Conservation (phyloP, 2,797 vertebrate genomes). For the Manis pentadactyla region DNA sequence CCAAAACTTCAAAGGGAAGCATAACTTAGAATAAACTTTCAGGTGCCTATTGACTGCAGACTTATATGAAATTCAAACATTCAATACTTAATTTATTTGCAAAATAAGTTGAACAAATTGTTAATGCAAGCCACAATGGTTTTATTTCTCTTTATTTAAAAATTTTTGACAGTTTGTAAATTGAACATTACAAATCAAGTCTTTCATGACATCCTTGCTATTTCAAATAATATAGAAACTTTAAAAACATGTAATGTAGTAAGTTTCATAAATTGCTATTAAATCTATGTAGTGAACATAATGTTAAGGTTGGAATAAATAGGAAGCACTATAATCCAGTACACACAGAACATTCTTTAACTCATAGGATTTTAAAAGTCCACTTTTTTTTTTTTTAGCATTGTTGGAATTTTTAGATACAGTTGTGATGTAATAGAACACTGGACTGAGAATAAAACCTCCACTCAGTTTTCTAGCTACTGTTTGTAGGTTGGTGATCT, state of each 20-base stretch:
- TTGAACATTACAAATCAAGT: background rate
- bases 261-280: background rate
- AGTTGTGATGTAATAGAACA: background rate
- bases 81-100: background rate
- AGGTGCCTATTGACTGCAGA: background rate
- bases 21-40: background rate
- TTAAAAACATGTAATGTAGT: background rate
- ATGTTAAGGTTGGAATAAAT: slow-evolving; percentile 5
- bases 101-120: background rate
- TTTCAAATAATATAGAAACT: background rate
- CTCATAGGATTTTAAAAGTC: background rate
- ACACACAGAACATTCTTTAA: slow-evolving; percentile 2
- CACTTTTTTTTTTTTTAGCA: background rate
- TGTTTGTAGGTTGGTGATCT: background rate
- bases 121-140: background rate
- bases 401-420: slow-evolving; percentile 3
- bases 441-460: background rate
- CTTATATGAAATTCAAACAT: slow-evolving; percentile 17
- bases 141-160: background rate
- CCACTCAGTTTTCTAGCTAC: slow-evolving; percentile 17
- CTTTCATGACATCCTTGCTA: background rate
- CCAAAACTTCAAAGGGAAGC: background rate
- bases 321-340: slow-evolving; percentile 2
- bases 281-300: background rate
- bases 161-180: background rate